phyloP scores from a whole-genome alignment of 2,888 invertebrate genomes.

The Diplazon laetatorius region DNA sequence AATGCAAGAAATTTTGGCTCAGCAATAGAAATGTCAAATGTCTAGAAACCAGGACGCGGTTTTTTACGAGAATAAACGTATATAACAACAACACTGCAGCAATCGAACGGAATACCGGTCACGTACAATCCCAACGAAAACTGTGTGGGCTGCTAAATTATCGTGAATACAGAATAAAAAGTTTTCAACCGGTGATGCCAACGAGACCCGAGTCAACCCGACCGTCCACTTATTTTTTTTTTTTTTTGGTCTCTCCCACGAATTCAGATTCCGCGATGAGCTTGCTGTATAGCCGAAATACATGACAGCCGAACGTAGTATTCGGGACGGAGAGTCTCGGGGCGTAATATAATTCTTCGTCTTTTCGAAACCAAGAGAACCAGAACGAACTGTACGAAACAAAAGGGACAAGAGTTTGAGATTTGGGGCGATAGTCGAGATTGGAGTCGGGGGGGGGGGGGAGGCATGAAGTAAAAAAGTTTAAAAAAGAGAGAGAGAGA shows the following conservation, averaged over 20 bases:
- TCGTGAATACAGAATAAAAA: conserved; percentile 51
- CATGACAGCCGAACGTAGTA: conserved; percentile 31
- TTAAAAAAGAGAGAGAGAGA: conserved; percentile 26
- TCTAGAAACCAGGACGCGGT: too few relatives aligned
- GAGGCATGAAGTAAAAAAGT: conserved; percentile 39
- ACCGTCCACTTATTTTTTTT: conserved; percentile 27
- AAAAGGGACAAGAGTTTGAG: conserved; percentile 34
- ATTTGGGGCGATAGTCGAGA: conserved; percentile 53
- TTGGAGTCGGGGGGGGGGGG: conserved; percentile 33
- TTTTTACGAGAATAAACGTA: too few relatives aligned
- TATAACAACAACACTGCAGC: not conserved
- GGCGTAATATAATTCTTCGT: conserved; percentile 47
- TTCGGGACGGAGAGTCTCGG: conserved; percentile 10
- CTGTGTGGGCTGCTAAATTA: conserved; percentile 34
- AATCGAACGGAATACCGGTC: conserved; percentile 55
- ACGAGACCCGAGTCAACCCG: conserved; percentile 59
- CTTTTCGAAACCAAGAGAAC: conserved; percentile 10
- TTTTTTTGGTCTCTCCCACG: too few relatives aligned
- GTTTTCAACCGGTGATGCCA: conserved; percentile 65
- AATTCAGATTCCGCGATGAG: conserved; percentile 60
- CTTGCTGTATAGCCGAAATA: not conserved
- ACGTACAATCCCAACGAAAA: conserved; percentile 38
- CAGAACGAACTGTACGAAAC: not conserved
- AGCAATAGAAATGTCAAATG: too few relatives aligned
- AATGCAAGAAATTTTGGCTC: too few relatives aligned